Conservation (phyloP, 2,113 vertebrate species). For the Oreochromis aureus region DNA sequence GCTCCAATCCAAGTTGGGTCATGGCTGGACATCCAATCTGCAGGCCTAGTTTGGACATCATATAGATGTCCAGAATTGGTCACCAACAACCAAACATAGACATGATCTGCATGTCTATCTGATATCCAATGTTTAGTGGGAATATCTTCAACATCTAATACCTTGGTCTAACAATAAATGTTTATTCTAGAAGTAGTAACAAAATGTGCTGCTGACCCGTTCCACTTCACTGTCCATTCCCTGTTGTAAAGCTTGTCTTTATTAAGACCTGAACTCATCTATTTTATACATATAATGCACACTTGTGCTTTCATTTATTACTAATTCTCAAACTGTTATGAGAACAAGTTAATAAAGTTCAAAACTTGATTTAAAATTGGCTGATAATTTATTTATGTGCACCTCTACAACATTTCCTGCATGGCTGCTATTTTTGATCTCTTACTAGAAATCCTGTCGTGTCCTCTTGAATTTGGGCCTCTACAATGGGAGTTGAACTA, state of each 20-base stretch:
- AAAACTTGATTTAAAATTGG: not conserved
- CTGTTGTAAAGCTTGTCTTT: not conserved
- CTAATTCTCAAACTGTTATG: not conserved
- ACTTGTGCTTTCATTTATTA: not conserved
- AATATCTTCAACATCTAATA: not conserved
- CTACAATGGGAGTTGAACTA: not conserved
- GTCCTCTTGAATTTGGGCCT: not conserved
- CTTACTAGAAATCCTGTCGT: not conserved
- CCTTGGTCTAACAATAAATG: not conserved
- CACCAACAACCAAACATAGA: not conserved
- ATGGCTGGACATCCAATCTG: not conserved
- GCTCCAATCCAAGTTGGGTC: not conserved
- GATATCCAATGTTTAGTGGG: not conserved
- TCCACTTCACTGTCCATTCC: not conserved
- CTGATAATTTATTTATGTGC: not conserved
- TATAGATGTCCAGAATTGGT: not conserved
- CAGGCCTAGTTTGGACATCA: not conserved
- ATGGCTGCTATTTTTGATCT: not conserved
- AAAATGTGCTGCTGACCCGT: not conserved
- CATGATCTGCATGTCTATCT: not conserved
- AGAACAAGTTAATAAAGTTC: not conserved
- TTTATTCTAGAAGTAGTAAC: not conserved
- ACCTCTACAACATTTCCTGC: not conserved
- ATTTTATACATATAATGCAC: not conserved
- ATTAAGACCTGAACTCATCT: not conserved